Base-by-base conservation (phyloP, 1,140 invertebrate genomes). In the Solen grandis region DNA sequence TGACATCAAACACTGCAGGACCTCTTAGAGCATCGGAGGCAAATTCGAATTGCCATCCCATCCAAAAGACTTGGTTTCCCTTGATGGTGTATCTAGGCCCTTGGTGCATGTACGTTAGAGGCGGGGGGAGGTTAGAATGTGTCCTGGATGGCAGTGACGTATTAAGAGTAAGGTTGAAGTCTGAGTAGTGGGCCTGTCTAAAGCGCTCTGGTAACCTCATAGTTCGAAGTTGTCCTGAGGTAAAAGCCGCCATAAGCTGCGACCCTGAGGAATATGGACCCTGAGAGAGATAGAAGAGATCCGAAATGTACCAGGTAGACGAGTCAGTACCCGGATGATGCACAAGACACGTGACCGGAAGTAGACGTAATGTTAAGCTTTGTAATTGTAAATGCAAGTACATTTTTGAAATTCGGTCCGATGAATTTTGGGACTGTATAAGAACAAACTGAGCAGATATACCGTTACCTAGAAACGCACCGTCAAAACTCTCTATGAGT, bases 1-100 rank as follows among this genome's bases (percentile, higher is more conserved):
- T 60, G 10, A 80, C 52, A 33, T 80, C 77, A 55, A 63, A 72
- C 63, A 73, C 50, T 19, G 57, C 54, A 0, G 77, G 77, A 10
- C 77, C 77, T 31, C 55, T 54, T 35, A 80, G 27, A 8, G 46
- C 54, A 63, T 59, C 73, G 8, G 77, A 72, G 55, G 46, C 41
- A 38, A 72, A 60, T 14, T 73, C 68, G 19, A 80, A 73, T 33
- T 73, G 22, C 77, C 77, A 80, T 10, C 36, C 77, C 68, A 80
- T 70, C 66, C 68, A 80, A 13, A n/a, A 22, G 33, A 80, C 22
- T 13, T 19, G 27, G n/a, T 60, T 25, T n/a, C 69, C 68, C 31
- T 52, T 50, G 19, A 80, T 73, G 16, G 36, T 70, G 31, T 63
- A 80, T 29, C 77, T 63, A 1, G 68, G 57, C n/a, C 77, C 77